A percentile compares a stretch with the other conserved stretches of the same genome.
These are phyloP conservation scores for Pentamera pediparva DNA, from an alignment of 53 echinoderm and acorn worm species.

Conservation along the genomic window DNA sequence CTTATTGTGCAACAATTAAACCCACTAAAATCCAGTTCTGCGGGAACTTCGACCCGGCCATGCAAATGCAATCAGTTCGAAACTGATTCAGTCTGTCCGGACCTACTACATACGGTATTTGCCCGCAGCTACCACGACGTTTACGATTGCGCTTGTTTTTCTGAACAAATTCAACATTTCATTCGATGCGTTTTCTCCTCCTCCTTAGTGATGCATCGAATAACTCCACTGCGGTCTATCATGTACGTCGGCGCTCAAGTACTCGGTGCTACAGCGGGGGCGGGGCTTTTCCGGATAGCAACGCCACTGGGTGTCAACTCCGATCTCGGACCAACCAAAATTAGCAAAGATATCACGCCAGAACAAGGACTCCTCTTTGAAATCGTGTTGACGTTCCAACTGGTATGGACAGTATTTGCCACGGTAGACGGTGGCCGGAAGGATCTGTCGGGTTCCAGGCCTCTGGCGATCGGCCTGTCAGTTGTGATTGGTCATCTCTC, in stretches of 20 bases:
- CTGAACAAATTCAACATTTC: too few species aligned
- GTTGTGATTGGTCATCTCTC: conserved; percentile 67
- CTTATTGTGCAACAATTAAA: too few species aligned
- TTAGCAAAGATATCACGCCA: conserved; percentile 12
- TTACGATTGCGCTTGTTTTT: too few species aligned
- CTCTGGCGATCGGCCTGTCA: conserved; percentile 75
- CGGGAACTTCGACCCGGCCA: too few species aligned
- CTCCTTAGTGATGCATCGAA: conserved; percentile 49
- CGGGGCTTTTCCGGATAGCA: conserved; percentile 47
- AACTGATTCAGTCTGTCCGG: too few species aligned
- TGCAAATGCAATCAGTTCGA: too few species aligned
- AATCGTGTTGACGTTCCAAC: conserved; percentile 58
- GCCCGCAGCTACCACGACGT: too few species aligned
- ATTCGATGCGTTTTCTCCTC: too few species aligned
- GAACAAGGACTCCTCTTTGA: conserved; percentile 64
- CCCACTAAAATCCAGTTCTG: too few species aligned
- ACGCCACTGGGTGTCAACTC: conserved; percentile 11
- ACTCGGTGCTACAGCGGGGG: conserved; percentile 57
- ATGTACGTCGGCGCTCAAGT: conserved; percentile 60
- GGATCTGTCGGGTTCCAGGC: conserved; percentile 70
- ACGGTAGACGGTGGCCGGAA: conserved; percentile 65
- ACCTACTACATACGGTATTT: too few species aligned
- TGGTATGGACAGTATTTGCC: conserved; percentile 75
- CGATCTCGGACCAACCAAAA: conserved; percentile 47
- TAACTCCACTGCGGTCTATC: conserved; percentile 54